These are phyloP conservation scores for Gymnocypris eckloni DNA, from an alignment of 2,797 vertebrate species.

Conservation along the genomic window DNA sequence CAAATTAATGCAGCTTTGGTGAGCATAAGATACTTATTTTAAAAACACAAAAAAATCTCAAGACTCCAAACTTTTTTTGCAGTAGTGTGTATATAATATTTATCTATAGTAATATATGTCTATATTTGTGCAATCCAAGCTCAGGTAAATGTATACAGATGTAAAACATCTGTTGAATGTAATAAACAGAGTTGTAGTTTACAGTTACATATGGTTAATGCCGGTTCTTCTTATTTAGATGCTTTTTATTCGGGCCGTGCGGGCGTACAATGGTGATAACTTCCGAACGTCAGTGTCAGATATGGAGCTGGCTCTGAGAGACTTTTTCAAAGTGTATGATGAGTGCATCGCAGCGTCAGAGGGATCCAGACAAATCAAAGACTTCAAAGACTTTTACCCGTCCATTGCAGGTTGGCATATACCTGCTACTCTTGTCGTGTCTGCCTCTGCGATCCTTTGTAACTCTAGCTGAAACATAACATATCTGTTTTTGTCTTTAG, in stretches of 20 bases:
- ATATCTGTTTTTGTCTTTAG: constrained; percentile 67
- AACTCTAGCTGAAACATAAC: background rate
- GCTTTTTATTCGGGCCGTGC: constrained; percentile 90
- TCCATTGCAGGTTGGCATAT: constrained; percentile 87
- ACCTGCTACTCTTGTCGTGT: background rate
- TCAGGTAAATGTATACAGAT: background rate
- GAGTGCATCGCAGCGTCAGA: constrained; percentile 92
- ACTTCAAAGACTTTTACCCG: constrained; percentile 97
- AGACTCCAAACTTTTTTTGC: background rate
- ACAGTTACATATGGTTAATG: background rate
- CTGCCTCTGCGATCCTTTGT: background rate
- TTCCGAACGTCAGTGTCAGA: constrained; percentile 92
- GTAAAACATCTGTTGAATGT: background rate
- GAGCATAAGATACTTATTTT: background rate
- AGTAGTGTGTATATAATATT: background rate
- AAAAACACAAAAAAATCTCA: background rate
- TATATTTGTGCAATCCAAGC: background rate
- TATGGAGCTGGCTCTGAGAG: constrained; percentile 94
- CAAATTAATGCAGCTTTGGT: background rate
- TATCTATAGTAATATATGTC: background rate
- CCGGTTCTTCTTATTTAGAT: constrained; percentile 70
- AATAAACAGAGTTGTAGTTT: background rate
- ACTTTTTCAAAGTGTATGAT: constrained; percentile 92
- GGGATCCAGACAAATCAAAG: constrained; percentile 90
- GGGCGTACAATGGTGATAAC: constrained; percentile 94